Conservation (phyloP, 2,888 invertebrate species). For the Pyralis farinalis region DNA sequence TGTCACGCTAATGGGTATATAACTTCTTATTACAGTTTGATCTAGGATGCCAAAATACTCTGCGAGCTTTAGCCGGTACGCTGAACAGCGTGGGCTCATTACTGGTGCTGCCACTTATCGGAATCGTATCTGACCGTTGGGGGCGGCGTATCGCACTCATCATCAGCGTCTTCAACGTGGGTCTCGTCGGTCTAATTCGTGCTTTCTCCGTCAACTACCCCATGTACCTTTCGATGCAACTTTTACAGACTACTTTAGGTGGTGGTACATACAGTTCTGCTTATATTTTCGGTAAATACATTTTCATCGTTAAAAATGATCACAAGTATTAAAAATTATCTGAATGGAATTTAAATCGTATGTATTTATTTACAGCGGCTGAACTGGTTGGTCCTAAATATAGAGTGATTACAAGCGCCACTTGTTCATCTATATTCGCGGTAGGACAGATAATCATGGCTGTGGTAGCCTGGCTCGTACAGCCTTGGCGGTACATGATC, state of each 20-base stretch:
- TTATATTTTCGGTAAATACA: slow-evolving; percentile 55
- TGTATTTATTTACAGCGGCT: slow-evolving; percentile 61
- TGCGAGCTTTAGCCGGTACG: slow-evolving; percentile 86
- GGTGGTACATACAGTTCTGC: slow-evolving; percentile 78
- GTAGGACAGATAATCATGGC: slow-evolving; percentile 83
- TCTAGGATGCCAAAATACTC: slow-evolving; percentile 85
- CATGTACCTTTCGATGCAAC: slow-evolving; percentile 69
- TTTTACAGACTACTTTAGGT: slow-evolving; percentile 75
- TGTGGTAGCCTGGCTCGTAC: slow-evolving; percentile 80
- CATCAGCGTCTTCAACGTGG: slow-evolving; percentile 61
- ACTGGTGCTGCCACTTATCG: slow-evolving; percentile 84
- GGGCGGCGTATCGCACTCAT: slow-evolving; percentile 76
- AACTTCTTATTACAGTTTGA: slow-evolving; percentile 70
- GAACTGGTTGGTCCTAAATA: slow-evolving; percentile 85
- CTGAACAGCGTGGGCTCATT: slow-evolving; percentile 86
- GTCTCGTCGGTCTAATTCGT: slow-evolving; percentile 70
- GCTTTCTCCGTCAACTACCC: slow-evolving; percentile 53
- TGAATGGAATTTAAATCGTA: too few species aligned
- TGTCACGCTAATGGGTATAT: too few species aligned
- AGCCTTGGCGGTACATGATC: slow-evolving; percentile 83
- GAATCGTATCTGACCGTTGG: slow-evolving; percentile 84
- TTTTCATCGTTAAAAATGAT: slow-evolving; percentile 1
- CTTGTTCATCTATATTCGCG: slow-evolving; percentile 83
- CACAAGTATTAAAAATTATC: too few species aligned
- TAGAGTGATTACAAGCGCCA: slow-evolving; percentile 83